phyloP scores from a whole-genome alignment of 2,888 invertebrate species.

The Pterostichus madidus region DNA sequence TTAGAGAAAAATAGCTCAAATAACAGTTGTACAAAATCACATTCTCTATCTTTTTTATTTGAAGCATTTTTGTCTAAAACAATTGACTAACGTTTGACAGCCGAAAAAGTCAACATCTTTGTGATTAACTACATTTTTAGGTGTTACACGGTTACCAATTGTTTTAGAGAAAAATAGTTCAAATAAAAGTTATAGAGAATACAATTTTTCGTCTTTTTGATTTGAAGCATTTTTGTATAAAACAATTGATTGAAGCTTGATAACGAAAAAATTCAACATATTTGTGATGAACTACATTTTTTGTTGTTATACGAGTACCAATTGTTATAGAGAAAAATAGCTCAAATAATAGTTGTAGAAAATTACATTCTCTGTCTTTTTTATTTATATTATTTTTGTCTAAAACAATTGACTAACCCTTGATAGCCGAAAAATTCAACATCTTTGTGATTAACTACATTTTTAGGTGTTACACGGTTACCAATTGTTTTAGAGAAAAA shows the following conservation, averaged over 20 bases:
- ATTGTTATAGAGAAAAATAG: background rate
- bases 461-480: too few species aligned
- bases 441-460: background rate
- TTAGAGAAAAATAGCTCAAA: background rate
- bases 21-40: conserved; percentile 49
- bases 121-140: background rate
- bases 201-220: background rate
- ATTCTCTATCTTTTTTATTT: background rate
- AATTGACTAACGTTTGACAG: too few species aligned
- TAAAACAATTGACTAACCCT: background rate
- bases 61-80: background rate
- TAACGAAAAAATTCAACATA: conserved; percentile 73
- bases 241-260: background rate
- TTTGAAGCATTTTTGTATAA: background rate
- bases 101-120: conserved; percentile 3
- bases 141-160: background rate
- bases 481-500: background rate
- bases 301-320: too few species aligned
- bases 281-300: conserved; percentile 76
- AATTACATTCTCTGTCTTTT: background rate
- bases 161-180: background rate
- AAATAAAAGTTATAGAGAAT: conserved; percentile 48
- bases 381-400: background rate
- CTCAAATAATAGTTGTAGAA: background rate
- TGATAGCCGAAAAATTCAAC: too few species aligned